Base-by-base conservation (phyloP, 2,888 invertebrate genomes). In the Nomada fabriciana region DNA sequence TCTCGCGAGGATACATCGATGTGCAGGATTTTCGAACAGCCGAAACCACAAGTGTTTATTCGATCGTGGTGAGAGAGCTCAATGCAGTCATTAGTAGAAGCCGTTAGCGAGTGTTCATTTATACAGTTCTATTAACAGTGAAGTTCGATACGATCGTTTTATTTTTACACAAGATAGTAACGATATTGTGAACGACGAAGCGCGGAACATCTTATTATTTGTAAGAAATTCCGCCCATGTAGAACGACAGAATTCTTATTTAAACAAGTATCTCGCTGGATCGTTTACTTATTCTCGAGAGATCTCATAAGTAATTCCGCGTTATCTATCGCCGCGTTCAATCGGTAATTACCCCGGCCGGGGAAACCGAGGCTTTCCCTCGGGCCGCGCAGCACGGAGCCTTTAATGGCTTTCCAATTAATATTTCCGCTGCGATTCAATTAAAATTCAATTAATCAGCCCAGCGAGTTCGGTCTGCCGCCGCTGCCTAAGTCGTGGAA, bases 361-460 rank as follows among this genome's bases (percentile, higher is more conserved):
- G 59, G 60, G 71, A 82, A 77, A 82, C 79, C 76, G 59, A 60
- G 78, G 68, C 84, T 84, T 86, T 84, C 76, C 82, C 59, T 61
- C 74, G 59, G 74, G 70, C 67, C 64, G 73, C 73, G 52, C 77
- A 76, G 72, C 71, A 50, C 64, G 80, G 57, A 63, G 77, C 61
- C 82, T 71, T 83, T 83, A 87, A 88, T 88, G 80, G 79, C 88
- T 89, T 91, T 89, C 88, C 91, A 90, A 92, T 92, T 91, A 91
- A 92, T 89, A 89, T 89, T 90, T 88, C 85, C 76, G 85, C 85
- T 83, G 86, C 88, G 90, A 91, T 91, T 90, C 89, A 91, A 92
- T 92, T 92, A 91, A 91, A 91, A 90, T 92, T 90, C 91, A 90
- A 93, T 93, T 92, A 92, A 93, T 93, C 91, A 90, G 73, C 76